Base-by-base conservation (phyloP, 2,113 vertebrate genomes). In the Manacus vitellinus region DNA sequence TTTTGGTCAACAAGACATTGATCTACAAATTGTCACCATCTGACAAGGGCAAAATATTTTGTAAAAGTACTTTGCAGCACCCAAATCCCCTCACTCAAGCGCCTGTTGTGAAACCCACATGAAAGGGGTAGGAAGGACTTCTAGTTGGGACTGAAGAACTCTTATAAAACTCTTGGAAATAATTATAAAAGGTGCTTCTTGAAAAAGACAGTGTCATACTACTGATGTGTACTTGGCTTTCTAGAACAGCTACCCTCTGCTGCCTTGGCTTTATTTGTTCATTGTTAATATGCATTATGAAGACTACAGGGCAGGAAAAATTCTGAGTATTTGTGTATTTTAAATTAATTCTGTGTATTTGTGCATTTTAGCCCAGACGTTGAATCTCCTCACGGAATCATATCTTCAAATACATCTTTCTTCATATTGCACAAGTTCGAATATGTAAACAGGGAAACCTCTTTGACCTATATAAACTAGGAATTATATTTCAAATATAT, bases 401-500 rank as follows among this genome's bases (percentile, higher is more conserved):
- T 59, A 44, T 47, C 35, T 51, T 85, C 43, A 80, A 94, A 55
- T 79, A 8, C 4, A 46, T 65, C n/a, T 93, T 65, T 47, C 21
- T 91, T 92, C 62, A 37, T 47, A 25, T 51, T 71, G 55, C 59
- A 74, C 25, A 14, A 23, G 9, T 52, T 71, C 46, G 44, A 92
- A 67, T 93, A 67, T 2, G 11, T 95, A 88, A 96, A 95, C 82
- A 95, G 88, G 30, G 55, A 90, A 90, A 71, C 63, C 72, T 77
- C 61, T 73, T 91, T 93, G 75, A 83, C 92, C 78, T 71, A 3
- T 61, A 68, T 88, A 77, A 94, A 86, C 56, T 56, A 33, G 58
- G 76, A 94, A 88, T 90, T 94, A 66, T n/a, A 65, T 94, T 96
- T 92, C 89, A 79, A 79, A 95, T 78, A 47, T 83, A 55, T 51